Percentiles rank a stretch among this genome's conserved stretches.
Conservation (phyloP, 2,888 invertebrate genomes). For the Ochropacha duplaris region DNA sequence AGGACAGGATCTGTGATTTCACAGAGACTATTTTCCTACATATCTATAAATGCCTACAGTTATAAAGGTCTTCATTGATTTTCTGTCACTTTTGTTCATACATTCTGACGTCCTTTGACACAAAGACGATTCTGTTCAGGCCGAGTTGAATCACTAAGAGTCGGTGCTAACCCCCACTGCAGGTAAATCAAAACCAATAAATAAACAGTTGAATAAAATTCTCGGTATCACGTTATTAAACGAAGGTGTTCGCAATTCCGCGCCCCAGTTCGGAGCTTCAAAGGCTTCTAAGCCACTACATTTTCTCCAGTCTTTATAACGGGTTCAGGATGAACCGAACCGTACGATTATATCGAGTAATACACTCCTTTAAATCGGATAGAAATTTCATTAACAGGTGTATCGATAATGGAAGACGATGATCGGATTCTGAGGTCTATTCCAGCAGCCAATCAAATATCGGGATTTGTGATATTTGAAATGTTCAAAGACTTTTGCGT, state of each 20-base stretch:
- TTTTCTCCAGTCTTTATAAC: slow-evolving; percentile 26
- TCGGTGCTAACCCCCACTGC: too few species aligned
- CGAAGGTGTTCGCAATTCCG: not conserved
- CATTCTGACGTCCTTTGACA: too few species aligned
- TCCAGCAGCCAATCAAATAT: too few species aligned
- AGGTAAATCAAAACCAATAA: not conserved
- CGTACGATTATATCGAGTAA: not conserved
- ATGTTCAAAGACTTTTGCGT: not conserved
- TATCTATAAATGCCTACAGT: too few species aligned
- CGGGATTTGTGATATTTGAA: not conserved
- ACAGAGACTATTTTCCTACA: too few species aligned
- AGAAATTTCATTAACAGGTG: not conserved
- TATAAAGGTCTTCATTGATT: too few species aligned
- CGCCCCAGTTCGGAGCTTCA: slow-evolving; percentile 24
- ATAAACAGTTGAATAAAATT: not conserved
- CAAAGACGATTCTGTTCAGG: too few species aligned
- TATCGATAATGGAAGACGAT: not conserved
- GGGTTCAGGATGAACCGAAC: slow-evolving; percentile 1
- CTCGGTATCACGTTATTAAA: not conserved
- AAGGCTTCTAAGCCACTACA: slow-evolving; percentile 55
- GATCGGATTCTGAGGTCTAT: too few species aligned
- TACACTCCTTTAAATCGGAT: not conserved
- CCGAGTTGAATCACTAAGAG: too few species aligned
- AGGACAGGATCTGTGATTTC: too few species aligned
- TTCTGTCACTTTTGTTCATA: too few species aligned